phyloP scores from a whole-genome alignment of 2,797 vertebrate genomes.

The Prunella strophiata region DNA sequence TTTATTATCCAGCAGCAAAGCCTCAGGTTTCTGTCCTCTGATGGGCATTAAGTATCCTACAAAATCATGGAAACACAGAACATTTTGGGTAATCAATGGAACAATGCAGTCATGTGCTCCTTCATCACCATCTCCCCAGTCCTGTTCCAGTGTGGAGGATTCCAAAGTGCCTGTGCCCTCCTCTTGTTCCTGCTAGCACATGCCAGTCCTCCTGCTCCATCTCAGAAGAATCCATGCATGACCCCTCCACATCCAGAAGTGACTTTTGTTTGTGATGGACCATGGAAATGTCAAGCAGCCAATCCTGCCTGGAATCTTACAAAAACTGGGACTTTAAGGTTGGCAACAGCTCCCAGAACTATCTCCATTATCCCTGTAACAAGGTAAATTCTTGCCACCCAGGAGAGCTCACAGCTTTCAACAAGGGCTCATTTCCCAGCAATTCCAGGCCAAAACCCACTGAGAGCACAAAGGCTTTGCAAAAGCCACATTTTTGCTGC shows the following conservation, averaged over 20 bases:
- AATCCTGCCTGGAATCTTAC: not conserved
- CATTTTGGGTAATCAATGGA: not conserved
- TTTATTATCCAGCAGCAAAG: not conserved
- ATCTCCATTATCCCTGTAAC: fast-evolving
- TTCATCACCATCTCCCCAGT: not conserved
- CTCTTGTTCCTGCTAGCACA: fast-evolving
- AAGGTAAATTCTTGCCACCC: not conserved
- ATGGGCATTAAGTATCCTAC: not conserved
- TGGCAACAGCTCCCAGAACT: not conserved
- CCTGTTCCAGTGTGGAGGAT: not conserved
- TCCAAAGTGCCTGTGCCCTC: fast-evolving
- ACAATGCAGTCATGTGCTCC: fast-evolving
- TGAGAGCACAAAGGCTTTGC: fast-evolving
- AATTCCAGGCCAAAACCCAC: not conserved
- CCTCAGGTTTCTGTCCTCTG: not conserved
- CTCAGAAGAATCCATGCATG: not conserved
- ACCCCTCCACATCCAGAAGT: not conserved
- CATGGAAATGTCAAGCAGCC: not conserved
- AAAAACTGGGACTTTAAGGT: not conserved
- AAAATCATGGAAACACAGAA: not conserved
- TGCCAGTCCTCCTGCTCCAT: fast-evolving
- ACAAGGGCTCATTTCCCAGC: fast-evolving
- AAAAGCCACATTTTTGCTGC: not conserved
- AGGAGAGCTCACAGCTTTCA: not conserved
- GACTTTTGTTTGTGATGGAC: not conserved